phyloP scores from a whole-genome alignment of 2,797 vertebrate genomes.

The Macropodus opercularis region DNA sequence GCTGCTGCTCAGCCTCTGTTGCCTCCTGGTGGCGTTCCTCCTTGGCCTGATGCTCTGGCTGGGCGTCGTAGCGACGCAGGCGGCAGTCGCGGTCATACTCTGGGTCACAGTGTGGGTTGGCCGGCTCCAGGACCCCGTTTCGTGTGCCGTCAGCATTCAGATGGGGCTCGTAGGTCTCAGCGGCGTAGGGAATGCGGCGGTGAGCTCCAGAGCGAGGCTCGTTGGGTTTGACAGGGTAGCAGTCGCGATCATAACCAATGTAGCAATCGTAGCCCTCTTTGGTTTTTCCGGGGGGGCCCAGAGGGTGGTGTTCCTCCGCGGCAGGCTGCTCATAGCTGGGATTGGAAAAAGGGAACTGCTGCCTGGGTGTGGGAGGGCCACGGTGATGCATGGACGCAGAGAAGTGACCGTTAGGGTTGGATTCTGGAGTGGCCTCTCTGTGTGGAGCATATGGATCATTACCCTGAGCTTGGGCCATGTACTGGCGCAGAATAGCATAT shows the following conservation, averaged over 20 bases:
- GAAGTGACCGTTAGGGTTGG: conserved; percentile 67
- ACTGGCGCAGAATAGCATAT: conserved; percentile 52
- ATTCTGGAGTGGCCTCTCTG: conserved; percentile 53
- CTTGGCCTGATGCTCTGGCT: conserved; percentile 33
- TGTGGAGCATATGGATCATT: conserved; percentile 57
- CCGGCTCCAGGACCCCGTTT: conserved; percentile 77
- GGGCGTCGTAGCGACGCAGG: conserved; percentile 69
- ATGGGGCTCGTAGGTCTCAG: conserved; percentile 80
- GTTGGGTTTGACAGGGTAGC: conserved; percentile 67
- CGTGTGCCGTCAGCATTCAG: conserved; percentile 72
- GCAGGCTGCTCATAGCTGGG: conserved; percentile 61
- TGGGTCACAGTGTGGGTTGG: conserved; percentile 83
- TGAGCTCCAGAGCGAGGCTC: conserved; percentile 62
- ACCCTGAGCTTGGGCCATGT: conserved; percentile 54
- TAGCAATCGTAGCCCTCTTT: conserved; percentile 86
- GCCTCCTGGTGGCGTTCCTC: conserved; percentile 51
- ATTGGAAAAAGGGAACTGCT: conserved; percentile 58
- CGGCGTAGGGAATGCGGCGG: conserved; percentile 54
- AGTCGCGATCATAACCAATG: conserved; percentile 83
- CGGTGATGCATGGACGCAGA: conserved; percentile 65
- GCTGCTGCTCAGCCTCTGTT: conserved; percentile 46
- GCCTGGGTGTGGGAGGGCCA: conserved; percentile 39
- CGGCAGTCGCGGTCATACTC: conserved; percentile 83
- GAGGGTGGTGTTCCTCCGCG: conserved; percentile 68
- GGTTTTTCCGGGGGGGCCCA: conserved; percentile 84